Evolutionary conservation across 2,888 invertebrate genomes (phyloP), one percentile per base, ranked within the genome.

Genomic region (Campopleginae sp.): DNA sequence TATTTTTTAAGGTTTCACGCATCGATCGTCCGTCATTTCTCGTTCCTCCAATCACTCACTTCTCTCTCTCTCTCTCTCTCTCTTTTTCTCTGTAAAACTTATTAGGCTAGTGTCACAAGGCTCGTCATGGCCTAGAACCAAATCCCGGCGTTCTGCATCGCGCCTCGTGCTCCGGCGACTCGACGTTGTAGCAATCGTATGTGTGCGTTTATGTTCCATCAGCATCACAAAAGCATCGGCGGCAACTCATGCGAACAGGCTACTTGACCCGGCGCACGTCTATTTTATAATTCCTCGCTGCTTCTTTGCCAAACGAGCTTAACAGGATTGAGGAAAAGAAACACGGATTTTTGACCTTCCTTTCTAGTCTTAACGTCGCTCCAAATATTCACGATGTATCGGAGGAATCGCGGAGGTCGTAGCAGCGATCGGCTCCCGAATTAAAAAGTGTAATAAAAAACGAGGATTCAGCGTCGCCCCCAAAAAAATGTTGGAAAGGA

Each of bases 31-130:
- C 87, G 90, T 90, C 90, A 91, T 90, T 88, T 90, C 89, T 86
- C 87, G 89, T 80, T 42, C 89, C 42, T 23, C 14, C 14, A 14
- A 6, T 46, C 44, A 31, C 48, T n/a, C 48, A 8, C n/a, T 17
- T 70, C 19, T 42, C 12, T 65, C 42, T 51, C 48, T 46, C 46
- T 63, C n/a, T 42, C 66, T 17, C 27, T 19, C 44, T 19, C 51
- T 19, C 19, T 51, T 19, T 51, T 89, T 44, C 19, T 14, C 33
- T 42, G 10, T 31, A 54, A 58, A 92, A 91, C 93, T 93, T 92
- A 93, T 93, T 92, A 93, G 91, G 91, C 89, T 93, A 92, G 91
- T 92, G 92, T 93, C 91, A 92, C 91, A 91, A 92, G 90, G 90
- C 90, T 90, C 87, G 86, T 87, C 86, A 88, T 89, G 93, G 91